phyloP scores from a whole-genome alignment of 2,797 vertebrate genomes.

The Danio kyathit region DNA sequence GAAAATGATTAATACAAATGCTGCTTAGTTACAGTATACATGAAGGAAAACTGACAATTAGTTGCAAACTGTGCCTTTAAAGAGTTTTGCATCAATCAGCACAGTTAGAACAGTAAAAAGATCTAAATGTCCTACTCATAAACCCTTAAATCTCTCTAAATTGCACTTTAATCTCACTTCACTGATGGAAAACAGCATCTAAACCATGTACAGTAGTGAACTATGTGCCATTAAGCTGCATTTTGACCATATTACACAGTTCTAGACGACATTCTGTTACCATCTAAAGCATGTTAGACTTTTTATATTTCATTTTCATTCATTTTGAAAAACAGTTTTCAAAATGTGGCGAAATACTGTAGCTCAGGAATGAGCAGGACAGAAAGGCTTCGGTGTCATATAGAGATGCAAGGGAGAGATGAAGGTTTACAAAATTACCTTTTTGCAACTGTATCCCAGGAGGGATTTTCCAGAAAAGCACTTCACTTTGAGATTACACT shows the following conservation, averaged over 20 bases:
- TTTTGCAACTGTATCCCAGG: neutral
- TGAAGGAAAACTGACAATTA: neutral
- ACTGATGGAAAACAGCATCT: conserved; percentile 16
- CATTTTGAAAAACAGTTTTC: conserved; percentile 5
- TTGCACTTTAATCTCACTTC: conserved; percentile 49
- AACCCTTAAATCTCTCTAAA: conserved; percentile 18
- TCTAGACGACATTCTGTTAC: conserved; percentile 6
- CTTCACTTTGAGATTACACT: conserved; percentile 4
- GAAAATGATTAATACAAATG: conserved; percentile 18
- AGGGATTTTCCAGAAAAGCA: conserved; percentile 11
- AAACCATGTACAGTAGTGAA: conserved; percentile 9
- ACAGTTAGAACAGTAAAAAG: neutral
- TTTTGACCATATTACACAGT: neutral
- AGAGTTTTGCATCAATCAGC: conserved; percentile 20
- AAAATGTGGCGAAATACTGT: conserved; percentile 48
- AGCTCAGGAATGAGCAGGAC: conserved; percentile 21
- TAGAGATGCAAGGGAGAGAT: conserved; percentile 10
- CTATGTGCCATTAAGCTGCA: conserved; percentile 9
- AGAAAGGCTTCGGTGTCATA: conserved; percentile 10
- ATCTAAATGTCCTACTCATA: neutral
- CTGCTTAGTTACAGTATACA: neutral
- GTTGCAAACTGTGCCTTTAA: conserved; percentile 40
- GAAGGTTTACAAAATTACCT: neutral
- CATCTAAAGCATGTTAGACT: conserved; percentile 30
- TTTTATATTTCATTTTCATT: conserved; percentile 32